Evolutionary conservation across 64 coral and sea anemone species (phyloP).

Genomic region (Acropora tenuis): DNA sequence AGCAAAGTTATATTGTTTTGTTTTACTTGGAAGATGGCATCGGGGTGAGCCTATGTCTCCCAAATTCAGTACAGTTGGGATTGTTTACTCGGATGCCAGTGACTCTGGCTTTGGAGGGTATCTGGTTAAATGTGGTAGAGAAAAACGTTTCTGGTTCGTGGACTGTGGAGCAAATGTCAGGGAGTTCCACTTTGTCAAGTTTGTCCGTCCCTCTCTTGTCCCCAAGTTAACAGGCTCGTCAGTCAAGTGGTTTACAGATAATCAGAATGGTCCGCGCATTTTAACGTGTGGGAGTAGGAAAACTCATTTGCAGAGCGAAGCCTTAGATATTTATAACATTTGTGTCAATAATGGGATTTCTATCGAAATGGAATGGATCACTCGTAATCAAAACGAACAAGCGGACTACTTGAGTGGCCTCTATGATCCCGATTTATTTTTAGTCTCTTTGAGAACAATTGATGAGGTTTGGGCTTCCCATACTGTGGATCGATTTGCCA

Average conservation of each 20-base stretch:
- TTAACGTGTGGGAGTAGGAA: constrained; percentile 31
- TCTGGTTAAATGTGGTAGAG: constrained; percentile 60
- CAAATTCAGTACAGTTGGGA: too few relatives aligned
- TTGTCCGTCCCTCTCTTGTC: too few relatives aligned
- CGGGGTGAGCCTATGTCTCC: constrained; percentile 41
- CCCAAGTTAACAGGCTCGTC: too few relatives aligned
- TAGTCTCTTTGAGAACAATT: too few relatives aligned
- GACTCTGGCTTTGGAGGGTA: constrained; percentile 69
- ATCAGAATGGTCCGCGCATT: constrained; percentile 60
- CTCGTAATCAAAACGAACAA: constrained; percentile 24
- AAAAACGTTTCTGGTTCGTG: constrained; percentile 55
- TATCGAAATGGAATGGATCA: too few relatives aligned
- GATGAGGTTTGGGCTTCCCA: too few relatives aligned
- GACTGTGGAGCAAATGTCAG: constrained; percentile 42
- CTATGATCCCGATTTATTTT: not conserved
- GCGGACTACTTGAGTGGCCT: constrained; percentile 34
- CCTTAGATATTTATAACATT: constrained; percentile 27
- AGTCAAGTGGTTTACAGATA: constrained; percentile 56
- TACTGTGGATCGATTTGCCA: too few relatives aligned
- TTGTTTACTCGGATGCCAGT: constrained; percentile 74
- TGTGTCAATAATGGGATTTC: constrained; percentile 16
- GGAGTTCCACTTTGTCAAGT: constrained; percentile 69
- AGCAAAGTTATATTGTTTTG: too few relatives aligned
- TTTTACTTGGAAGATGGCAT: too few relatives aligned
- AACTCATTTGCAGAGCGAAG: constrained; percentile 38